phyloP scores from a whole-genome alignment of 2,113 vertebrate genomes.

The Gobius niger region DNA sequence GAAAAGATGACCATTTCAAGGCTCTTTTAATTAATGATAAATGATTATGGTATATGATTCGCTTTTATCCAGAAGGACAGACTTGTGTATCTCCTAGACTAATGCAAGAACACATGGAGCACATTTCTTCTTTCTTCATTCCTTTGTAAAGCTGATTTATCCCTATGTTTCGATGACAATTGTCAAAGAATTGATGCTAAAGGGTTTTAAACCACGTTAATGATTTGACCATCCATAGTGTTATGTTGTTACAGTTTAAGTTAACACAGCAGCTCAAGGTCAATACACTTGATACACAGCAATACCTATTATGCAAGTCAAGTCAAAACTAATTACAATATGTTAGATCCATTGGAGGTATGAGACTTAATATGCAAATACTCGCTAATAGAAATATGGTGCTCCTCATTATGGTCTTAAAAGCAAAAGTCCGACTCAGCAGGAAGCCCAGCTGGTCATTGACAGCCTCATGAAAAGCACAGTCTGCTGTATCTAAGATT shows the following conservation, averaged over 20 bases:
- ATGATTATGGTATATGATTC: background rate
- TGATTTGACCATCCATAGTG: background rate
- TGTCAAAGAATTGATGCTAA: background rate
- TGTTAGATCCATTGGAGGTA: background rate
- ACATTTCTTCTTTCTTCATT: background rate
- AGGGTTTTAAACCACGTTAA: background rate
- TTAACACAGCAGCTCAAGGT: background rate
- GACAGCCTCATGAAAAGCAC: conserved; percentile 1
- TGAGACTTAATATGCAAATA: background rate
- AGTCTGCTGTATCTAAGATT: background rate
- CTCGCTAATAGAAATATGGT: background rate
- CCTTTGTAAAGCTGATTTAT: background rate
- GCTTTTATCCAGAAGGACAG: background rate
- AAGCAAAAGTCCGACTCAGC: conserved; percentile 1
- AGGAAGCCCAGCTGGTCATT: background rate
- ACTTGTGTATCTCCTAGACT: background rate
- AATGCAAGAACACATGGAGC: background rate
- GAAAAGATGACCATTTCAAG: background rate
- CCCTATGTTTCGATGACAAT: background rate
- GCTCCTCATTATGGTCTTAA: background rate
- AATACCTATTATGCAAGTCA: background rate
- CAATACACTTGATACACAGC: background rate
- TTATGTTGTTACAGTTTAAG: background rate
- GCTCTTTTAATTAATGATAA: background rate
- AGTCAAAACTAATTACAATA: background rate